Evolutionary conservation across 2,888 invertebrate genomes (phyloP), one percentile per base, ranked within the genome.

Genomic region (Melanotus villosus): DNA sequence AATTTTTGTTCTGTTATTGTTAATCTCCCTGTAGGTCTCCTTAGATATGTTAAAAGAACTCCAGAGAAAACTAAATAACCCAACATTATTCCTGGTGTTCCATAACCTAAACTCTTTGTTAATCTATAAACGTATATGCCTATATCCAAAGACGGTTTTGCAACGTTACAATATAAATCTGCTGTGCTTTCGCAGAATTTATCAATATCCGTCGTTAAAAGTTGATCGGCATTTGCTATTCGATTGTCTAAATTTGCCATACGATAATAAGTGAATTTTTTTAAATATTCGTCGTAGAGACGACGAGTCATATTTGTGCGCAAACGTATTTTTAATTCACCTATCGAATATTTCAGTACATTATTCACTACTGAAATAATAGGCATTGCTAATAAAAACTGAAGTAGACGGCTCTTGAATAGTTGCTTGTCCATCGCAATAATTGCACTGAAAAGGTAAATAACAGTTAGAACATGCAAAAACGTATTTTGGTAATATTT

Each of bases 181-280:
- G 97, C 95, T 32, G 97, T 92, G 64, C 96, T 94, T 77, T 96
- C 96, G 83, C 98, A 98, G 87, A 99, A 98, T 85, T 96, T 97
- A 84, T 99, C 99, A 0, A 99, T 94, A 82, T 99, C 99, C 0
- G 95, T 97, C 0, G 98, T 98, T 64, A 99, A 86, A 52, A 99
- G 87, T 83, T 99, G 98, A 85, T 99, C 99, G 0, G 97, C 95
- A 86, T 99, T 99, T 9, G 96, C 90, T 85, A 98, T 97, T 81
- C 98, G 89, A 80, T 94, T 96, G 85, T 99, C 98, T 78, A 98
- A 86, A 85, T 98, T 98, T 70, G 93, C 93, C 90, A 99, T 96
- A 87, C 97, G 95, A 86, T 99, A 99, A 85, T 97, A 99, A 1
- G 98, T 98, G 84, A 95, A 96, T 59, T 96, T 97, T 94, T 93